These are phyloP conservation scores for Thysanoteuthis rhombus DNA, from an alignment of 2,888 invertebrate species.

Conservation along the genomic window DNA sequence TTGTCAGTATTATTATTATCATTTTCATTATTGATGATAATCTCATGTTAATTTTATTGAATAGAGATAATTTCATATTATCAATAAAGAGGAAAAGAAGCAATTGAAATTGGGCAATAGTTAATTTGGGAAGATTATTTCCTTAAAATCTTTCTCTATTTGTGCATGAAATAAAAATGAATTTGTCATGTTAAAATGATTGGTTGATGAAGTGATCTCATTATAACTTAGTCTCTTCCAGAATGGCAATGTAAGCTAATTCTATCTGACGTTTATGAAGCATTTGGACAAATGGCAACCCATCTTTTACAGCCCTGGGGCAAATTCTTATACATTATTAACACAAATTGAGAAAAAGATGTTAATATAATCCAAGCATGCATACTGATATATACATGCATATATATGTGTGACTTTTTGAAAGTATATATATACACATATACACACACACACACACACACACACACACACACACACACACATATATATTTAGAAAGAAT, in stretches of 20 bases:
- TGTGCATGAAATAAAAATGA: neutral
- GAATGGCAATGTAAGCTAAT: neutral
- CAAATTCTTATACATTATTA: neutral
- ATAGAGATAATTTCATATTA: neutral
- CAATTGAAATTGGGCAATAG: neutral
- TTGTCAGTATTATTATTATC: neutral
- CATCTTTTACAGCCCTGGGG: neutral
- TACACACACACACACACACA: neutral
- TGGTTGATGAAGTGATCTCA: neutral
- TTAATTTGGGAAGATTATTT: neutral
- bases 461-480: neutral
- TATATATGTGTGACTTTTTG: neutral
- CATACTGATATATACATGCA: neutral
- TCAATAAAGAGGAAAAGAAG: neutral
- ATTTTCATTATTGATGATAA: neutral
- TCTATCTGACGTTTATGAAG: neutral
- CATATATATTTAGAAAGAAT: neutral
- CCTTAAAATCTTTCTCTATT: neutral
- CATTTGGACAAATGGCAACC: neutral
- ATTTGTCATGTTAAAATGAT: conserved; percentile 12
- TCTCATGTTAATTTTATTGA: neutral
- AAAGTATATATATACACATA: neutral
- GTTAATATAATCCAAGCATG: neutral
- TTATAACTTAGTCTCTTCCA: neutral
- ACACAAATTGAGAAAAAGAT: neutral